Conservation (phyloP, 2,797 vertebrate genomes). For the Tachyglossus aculeatus region DNA sequence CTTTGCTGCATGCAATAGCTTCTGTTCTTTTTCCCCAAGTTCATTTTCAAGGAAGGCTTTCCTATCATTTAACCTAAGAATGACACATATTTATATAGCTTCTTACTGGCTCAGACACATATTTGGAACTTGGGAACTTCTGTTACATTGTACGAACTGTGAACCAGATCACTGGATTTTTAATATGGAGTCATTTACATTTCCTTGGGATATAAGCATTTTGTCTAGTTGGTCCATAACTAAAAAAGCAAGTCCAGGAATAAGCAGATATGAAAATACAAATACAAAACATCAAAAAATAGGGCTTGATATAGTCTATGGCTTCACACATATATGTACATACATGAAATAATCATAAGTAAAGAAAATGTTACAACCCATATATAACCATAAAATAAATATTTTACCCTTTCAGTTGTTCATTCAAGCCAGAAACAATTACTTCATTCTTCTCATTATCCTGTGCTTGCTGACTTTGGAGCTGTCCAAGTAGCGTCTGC, state of each 20-base stretch:
- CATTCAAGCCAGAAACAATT: conserved; percentile 80
- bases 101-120: not conserved
- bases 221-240: too few relatives aligned
- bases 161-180: too few relatives aligned
- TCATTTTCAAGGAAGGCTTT: conserved; percentile 86
- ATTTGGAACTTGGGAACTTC: too few relatives aligned
- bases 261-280: not conserved
- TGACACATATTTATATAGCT: conserved; percentile 1
- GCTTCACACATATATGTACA: too few relatives aligned
- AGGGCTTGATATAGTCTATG: too few relatives aligned
- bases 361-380: too few relatives aligned
- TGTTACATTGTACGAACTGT: too few relatives aligned
- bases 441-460: conserved; percentile 87
- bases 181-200: too few relatives aligned
- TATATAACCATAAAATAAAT: not conserved
- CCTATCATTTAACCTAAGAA: conserved; percentile 81
- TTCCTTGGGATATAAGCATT: too few relatives aligned
- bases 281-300: too few relatives aligned
- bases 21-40: conserved; percentile 87
- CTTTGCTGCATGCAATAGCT: conserved; percentile 75
- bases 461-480: conserved; percentile 81
- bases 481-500: conserved; percentile 78
- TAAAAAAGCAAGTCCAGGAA: not conserved
- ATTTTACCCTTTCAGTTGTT: conserved; percentile 86
- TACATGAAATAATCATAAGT: too few relatives aligned